phyloP scores from a whole-genome alignment of 2,888 invertebrate genomes.

The Dioctria linearis region DNA sequence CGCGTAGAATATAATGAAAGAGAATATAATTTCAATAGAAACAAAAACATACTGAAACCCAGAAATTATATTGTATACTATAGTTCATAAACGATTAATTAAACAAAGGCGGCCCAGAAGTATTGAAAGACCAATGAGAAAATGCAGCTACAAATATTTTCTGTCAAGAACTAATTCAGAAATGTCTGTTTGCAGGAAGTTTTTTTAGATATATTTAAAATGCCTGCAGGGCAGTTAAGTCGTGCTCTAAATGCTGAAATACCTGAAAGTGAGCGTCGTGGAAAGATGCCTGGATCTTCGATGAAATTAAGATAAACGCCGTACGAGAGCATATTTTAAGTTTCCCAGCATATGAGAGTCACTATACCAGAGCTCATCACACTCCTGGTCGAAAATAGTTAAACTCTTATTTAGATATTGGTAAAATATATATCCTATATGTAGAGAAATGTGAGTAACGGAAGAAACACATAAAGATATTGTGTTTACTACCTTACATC shows the following conservation, averaged over 20 bases:
- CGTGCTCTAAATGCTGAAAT: conserved; percentile 11
- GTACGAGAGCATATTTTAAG: conserved; percentile 59
- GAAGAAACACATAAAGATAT: too few species aligned
- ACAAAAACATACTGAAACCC: not conserved
- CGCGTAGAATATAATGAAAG: conserved; percentile 1
- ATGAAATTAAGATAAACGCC: not conserved
- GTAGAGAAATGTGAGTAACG: too few species aligned
- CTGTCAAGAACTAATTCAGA: conserved; percentile 2
- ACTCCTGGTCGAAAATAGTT: conserved; percentile 59
- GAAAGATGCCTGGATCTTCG: conserved; percentile 13
- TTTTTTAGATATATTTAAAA: conserved; percentile 14
- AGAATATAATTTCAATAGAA: not conserved
- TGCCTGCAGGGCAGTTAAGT: not conserved
- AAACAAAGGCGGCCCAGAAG: conserved; percentile 1
- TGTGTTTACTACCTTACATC: too few species aligned
- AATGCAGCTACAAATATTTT: conserved; percentile 11
- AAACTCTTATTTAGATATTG: conserved; percentile 60
- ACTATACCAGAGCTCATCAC: conserved; percentile 59
- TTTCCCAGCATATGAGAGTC: conserved; percentile 60
- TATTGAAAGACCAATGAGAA: not conserved
- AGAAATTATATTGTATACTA: not conserved
- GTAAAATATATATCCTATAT: conserved; percentile 61
- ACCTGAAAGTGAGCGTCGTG: conserved; percentile 21
- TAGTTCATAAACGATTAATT: not conserved
- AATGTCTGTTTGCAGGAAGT: conserved; percentile 24